Percentiles rank a stretch among this genome's conserved stretches.
phyloP scores from a whole-genome alignment of 2,888 invertebrate species.

The Archips xylosteana region DNA sequence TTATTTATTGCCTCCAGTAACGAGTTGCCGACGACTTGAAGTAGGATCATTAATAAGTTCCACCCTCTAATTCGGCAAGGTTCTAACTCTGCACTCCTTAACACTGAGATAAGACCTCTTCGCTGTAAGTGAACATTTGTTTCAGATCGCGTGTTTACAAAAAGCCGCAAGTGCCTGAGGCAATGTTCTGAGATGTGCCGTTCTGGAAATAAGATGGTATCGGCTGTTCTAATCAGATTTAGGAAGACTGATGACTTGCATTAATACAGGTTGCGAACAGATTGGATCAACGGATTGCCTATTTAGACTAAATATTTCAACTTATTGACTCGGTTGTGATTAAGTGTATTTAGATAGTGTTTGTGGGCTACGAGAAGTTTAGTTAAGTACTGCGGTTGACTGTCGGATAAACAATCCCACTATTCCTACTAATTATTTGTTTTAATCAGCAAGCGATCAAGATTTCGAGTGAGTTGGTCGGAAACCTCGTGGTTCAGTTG shows the following conservation, averaged over 20 bases:
- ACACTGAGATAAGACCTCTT: constrained; percentile 53
- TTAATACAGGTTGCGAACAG: constrained; percentile 68
- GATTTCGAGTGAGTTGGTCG: too few species aligned
- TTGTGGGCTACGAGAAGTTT: neutral
- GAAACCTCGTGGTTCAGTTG: too few species aligned
- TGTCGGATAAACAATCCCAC: neutral
- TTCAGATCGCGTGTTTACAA: constrained; percentile 46
- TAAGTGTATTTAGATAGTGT: constrained; percentile 11
- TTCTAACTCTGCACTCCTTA: constrained; percentile 52
- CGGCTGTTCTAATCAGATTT: constrained; percentile 69
- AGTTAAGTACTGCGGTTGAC: neutral
- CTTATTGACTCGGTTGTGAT: constrained; percentile 34
- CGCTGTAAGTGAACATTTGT: constrained; percentile 46
- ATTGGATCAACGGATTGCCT: constrained; percentile 67
- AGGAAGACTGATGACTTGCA: constrained; percentile 69
- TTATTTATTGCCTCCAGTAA: constrained; percentile 73
- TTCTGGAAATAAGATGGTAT: constrained; percentile 54
- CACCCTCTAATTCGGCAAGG: constrained; percentile 53
- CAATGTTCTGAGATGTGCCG: constrained; percentile 48
- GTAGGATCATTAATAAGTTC: constrained; percentile 74
- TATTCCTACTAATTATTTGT: too few species aligned
- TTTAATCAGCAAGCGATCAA: too few species aligned
- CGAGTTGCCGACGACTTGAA: constrained; percentile 70
- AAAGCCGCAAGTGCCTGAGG: constrained; percentile 54
- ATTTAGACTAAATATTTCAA: constrained; percentile 47